These are phyloP conservation scores for Biston stratarius DNA, from an alignment of 2,888 invertebrate species.

Conservation along the genomic window DNA sequence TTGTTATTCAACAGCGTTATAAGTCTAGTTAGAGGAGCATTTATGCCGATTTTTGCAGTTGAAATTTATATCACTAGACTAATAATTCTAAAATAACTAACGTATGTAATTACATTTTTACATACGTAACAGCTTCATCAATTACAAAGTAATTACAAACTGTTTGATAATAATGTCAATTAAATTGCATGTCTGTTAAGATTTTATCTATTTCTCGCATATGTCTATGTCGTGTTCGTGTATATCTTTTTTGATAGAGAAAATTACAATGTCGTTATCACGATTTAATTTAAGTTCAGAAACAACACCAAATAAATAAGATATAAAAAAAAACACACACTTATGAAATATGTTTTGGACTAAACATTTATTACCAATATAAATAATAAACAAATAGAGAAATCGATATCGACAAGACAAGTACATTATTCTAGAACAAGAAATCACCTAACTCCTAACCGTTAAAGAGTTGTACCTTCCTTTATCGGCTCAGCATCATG, in stretches of 20 bases:
- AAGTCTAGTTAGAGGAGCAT: too few relatives aligned
- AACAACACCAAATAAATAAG: constrained; percentile 34
- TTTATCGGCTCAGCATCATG: too few relatives aligned
- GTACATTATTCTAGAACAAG: too few relatives aligned
- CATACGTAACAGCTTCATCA: constrained; percentile 48
- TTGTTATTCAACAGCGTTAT: too few relatives aligned
- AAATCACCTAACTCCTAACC: too few relatives aligned
- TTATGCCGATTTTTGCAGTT: too few relatives aligned
- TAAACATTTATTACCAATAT: too few relatives aligned
- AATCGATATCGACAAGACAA: too few relatives aligned
- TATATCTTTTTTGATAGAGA: constrained; percentile 29
- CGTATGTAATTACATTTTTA: constrained; percentile 6
- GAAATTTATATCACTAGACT: background rate
- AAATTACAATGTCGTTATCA: constrained; percentile 36
- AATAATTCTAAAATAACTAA: background rate
- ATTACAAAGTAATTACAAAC: constrained; percentile 50
- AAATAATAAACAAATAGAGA: too few relatives aligned
- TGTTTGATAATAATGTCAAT: constrained; percentile 41
- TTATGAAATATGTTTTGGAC: too few relatives aligned
- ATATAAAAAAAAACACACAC: constrained; percentile 25
- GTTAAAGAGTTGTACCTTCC: too few relatives aligned
- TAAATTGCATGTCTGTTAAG: constrained; percentile 47
- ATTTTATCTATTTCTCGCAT: constrained; percentile 42
- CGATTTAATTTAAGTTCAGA: constrained; percentile 42
- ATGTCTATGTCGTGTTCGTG: constrained; percentile 2